Percentiles rank a stretch among this genome's conserved stretches.
These are phyloP conservation scores for Pseudocheirus occidentalis DNA, from an alignment of 2,797 vertebrate species.

Conservation along the genomic window DNA sequence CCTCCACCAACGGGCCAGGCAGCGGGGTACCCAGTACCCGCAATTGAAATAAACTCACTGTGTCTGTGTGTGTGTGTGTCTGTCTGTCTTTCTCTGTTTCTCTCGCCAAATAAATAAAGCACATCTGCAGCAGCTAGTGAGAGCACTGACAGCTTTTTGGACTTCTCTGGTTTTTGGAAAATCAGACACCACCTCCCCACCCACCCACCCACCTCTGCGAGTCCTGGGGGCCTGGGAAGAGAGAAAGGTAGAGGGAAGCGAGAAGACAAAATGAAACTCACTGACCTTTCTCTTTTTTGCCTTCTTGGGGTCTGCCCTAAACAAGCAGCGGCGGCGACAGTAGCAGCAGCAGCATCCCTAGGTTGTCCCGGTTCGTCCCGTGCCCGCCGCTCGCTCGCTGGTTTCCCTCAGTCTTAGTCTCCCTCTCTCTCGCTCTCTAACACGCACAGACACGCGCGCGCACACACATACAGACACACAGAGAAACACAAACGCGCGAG, in stretches of 20 bases:
- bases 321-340: background rate
- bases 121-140: background rate
- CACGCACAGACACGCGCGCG: background rate
- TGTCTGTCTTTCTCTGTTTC: background rate
- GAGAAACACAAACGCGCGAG: background rate
- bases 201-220: background rate
- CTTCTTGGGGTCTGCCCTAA: background rate
- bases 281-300: slow-evolving; percentile 45
- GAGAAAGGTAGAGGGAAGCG: background rate
- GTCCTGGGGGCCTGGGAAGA: background rate
- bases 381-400: background rate
- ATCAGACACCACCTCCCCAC: background rate
- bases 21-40: background rate
- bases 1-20: background rate
- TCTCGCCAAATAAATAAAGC: background rate
- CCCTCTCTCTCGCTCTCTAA: background rate
- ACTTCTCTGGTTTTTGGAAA: background rate
- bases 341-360: slow-evolving; percentile 13
- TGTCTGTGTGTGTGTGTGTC: background rate
- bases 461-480: background rate
- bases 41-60: background rate
- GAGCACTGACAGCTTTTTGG: background rate
- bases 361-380: slow-evolving; percentile 37
- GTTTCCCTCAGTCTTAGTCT: background rate
- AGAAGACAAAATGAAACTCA: slow-evolving; percentile 72